Conservation (phyloP, 2,888 invertebrate species). For the Phymatocera aterrima region DNA sequence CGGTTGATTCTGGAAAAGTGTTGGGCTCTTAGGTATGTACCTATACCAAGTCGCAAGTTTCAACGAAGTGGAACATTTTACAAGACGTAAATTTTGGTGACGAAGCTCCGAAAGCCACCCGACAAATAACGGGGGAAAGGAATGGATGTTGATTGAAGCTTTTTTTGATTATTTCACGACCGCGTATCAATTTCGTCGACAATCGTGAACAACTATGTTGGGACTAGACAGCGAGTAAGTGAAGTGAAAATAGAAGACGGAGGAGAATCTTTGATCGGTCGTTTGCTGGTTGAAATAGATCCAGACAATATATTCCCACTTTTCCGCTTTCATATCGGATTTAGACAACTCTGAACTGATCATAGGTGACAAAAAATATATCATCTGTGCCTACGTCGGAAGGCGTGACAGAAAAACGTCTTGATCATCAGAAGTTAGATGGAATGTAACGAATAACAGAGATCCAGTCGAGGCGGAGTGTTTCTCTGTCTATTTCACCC, state of each 20-base stretch:
- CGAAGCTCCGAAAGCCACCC: neutral
- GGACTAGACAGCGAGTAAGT: slow-evolving; percentile 12
- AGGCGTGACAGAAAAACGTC: neutral
- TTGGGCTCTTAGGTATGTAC: neutral
- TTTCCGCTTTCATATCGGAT: no score
- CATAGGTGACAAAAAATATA: no score
- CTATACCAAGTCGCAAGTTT: neutral
- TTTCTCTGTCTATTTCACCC: neutral
- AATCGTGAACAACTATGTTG: neutral
- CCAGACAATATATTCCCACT: no score
- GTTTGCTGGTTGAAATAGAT: neutral
- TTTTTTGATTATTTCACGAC: neutral
- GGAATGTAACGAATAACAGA: neutral
- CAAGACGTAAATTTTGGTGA: neutral
- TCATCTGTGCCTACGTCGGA: no score
- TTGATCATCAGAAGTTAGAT: neutral
- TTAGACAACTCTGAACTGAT: no score
- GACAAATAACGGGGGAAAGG: neutral
- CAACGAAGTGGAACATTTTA: neutral
- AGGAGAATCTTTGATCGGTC: neutral
- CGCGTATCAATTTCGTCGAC: slow-evolving; percentile 7
- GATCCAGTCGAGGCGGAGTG: neutral
- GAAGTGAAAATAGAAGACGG: neutral
- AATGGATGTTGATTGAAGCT: slow-evolving; percentile 2
- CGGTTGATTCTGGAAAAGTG: no score